Base-by-base conservation (phyloP, 2,113 vertebrate genomes). In the Tenebrosternarchus preto region DNA sequence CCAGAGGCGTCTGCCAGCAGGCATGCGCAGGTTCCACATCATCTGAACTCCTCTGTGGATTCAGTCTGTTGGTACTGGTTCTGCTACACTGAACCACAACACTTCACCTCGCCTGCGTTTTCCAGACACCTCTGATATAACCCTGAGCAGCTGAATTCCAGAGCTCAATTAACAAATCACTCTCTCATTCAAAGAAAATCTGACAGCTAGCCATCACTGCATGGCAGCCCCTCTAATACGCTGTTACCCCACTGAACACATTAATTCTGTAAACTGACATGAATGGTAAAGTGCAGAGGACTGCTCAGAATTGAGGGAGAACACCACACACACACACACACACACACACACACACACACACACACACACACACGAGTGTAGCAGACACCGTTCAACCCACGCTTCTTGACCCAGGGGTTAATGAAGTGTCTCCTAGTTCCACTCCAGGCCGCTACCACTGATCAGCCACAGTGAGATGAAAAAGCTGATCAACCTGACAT, bases 161-260 rank as follows among this genome's bases (percentile, higher is more conserved):
- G 43, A 36, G 29, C 1, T 66, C 20, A 66, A 6, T 29, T n/a
- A n/a, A 19, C 24, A 59, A 24, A 20, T 1, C 9, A 56, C 55
- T 56, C 46, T 77, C 59, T 59, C 59, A 59, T 78, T 67, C 76
- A n/a, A 59, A 46, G 12, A 72, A 71, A 57, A 77, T 39, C 64
- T 56, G 66, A 69, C 22, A n/a, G 24, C 17, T 11, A 20, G 22
- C 22, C 5, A 69, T 73, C 68, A 31, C 1, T 57, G 55, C 33
- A 68, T 68, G 31, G 33, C 56, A 12, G n/a, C 16, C 59, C 3
- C 2, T 22, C 16, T 66, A 61, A 82, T 67, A 57, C 66, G 33
- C 33, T 24, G 73, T 63, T 69, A 43, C 20, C 64, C 63, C 39
- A n/a, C 16, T 61, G 64, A 73, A 75, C 63, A 53, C 16, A 1